Conservation (phyloP, 2,113 vertebrate genomes). For the Haemorhous mexicanus region DNA sequence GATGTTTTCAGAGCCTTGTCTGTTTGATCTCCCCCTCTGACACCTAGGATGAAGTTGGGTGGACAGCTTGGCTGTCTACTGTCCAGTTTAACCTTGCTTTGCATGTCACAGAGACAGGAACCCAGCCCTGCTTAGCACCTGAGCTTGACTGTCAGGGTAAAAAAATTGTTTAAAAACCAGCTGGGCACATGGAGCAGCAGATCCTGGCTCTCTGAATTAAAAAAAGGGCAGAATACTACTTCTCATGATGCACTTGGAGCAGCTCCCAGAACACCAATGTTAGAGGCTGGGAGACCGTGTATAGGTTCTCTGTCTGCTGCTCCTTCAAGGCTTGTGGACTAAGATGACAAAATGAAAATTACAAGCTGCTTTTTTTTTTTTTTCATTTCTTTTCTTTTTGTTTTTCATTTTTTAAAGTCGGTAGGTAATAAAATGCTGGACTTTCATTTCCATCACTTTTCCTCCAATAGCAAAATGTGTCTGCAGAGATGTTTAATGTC, state of each 20-base stretch:
- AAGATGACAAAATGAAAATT: slow-evolving; percentile 26
- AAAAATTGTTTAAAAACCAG: neutral
- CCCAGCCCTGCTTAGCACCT: neutral
- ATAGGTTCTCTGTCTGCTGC: slow-evolving; percentile 31
- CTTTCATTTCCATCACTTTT: slow-evolving; percentile 23
- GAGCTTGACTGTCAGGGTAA: neutral
- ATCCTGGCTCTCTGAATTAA: neutral
- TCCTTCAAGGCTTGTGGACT: slow-evolving; percentile 4
- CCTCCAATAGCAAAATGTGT: neutral
- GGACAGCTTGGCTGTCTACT: neutral
- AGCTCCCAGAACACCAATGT: neutral
- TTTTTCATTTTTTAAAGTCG: neutral
- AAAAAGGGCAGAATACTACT: neutral
- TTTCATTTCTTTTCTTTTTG: too few species aligned
- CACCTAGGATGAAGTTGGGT: neutral
- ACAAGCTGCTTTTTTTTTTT: neutral
- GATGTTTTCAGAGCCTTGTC: neutral
- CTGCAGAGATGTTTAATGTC: slow-evolving; percentile 21
- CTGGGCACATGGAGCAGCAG: neutral
- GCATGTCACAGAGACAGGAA: neutral
- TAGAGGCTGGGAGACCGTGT: neutral
- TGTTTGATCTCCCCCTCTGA: neutral
- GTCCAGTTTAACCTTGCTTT: neutral
- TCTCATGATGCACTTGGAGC: neutral
- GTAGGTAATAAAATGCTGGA: slow-evolving; percentile 4